A percentile compares a stretch with the other conserved stretches of the same genome.
phyloP scores from a whole-genome alignment of 2,113 vertebrate species.

The Toxotes jaculatrix region DNA sequence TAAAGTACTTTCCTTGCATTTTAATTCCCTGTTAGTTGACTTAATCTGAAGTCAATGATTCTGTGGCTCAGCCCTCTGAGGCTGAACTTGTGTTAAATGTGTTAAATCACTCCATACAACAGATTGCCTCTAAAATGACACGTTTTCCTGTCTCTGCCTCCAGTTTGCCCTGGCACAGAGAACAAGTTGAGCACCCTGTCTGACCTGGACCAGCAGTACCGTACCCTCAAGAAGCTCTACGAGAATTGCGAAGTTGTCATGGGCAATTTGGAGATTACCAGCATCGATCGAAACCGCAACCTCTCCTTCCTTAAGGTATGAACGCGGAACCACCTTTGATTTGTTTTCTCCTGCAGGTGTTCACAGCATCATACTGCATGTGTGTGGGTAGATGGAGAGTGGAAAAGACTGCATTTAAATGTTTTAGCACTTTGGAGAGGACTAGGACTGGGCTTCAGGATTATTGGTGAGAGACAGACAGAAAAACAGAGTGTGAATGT shows the following conservation, averaged over 20 bases:
- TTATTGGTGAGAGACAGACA: background rate
- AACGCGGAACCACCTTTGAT: rapidly evolving
- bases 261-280: conserved; percentile 99
- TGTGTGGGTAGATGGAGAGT: background rate
- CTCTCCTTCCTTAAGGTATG: conserved; percentile 95
- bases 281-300: conserved; percentile 94
- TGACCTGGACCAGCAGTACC: conserved; percentile 97
- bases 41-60: background rate
- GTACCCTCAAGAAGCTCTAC: conserved; percentile 95
- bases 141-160: background rate
- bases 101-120: background rate
- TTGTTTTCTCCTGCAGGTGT: background rate
- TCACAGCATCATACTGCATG: background rate
- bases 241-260: conserved; percentile 98
- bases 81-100: background rate
- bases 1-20: background rate
- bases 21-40: background rate
- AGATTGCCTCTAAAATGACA: background rate
- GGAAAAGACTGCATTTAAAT: background rate
- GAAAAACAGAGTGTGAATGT: background rate
- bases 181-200: conserved; percentile 99
- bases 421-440: background rate
- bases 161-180: conserved; percentile 96
- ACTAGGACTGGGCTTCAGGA: conserved; percentile 2
- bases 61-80: background rate